Conservation (phyloP, 2,888 invertebrate species). For the Deilephila porcellus region DNA sequence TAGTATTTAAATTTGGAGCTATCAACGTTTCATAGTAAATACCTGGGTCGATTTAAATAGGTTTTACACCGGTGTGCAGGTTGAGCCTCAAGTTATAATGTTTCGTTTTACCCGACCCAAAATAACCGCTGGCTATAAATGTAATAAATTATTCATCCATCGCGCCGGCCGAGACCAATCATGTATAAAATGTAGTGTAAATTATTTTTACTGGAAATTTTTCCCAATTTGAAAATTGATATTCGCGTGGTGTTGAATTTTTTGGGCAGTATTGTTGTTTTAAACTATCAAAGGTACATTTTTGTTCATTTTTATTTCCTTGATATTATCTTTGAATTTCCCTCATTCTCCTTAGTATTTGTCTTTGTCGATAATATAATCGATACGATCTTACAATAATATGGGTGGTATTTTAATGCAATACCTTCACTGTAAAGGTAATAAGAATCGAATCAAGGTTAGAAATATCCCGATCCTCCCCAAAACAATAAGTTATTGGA, state of each 20-base stretch:
- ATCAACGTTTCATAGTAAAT: neutral
- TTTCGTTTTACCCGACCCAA: neutral
- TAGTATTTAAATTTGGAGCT: neutral
- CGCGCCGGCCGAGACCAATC: neutral
- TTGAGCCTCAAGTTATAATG: neutral
- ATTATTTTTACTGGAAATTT: neutral
- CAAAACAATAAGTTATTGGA: no score
- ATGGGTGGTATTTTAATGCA: no score
- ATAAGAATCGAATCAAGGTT: no score
- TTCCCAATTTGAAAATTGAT: neutral
- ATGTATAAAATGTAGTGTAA: neutral
- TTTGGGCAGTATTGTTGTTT: no score
- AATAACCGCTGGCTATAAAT: constrained; percentile 16
- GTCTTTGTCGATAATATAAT: no score
- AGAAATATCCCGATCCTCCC: no score
- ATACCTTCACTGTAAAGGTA: no score
- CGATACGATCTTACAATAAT: no score
- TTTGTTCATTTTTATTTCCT: no score
- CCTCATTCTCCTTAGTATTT: no score
- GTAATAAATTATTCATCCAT: constrained; percentile 19
- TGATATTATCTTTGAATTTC: no score
- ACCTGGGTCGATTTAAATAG: neutral
- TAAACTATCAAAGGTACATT: no score
- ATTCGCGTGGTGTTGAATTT: neutral
- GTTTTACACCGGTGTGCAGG: neutral